Evolutionary conservation across 2,797 vertebrate genomes (phyloP).

Genomic region (Halcyon chelicuti): DNA sequence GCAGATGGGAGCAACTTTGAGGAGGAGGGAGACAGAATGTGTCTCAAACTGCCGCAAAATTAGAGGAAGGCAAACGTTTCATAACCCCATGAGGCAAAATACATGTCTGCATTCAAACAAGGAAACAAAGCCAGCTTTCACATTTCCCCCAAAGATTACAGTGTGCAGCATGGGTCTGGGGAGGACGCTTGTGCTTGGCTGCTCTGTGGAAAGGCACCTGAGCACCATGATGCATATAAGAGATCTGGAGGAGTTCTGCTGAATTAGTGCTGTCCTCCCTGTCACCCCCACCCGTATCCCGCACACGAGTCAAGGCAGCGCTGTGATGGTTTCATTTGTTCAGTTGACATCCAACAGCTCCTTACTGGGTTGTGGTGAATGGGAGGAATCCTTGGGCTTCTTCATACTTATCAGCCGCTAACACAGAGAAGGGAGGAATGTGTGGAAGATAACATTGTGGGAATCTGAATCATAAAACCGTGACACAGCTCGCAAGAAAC

Average conservation of each 20-base stretch:
- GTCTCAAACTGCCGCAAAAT: slow-evolving; percentile 37
- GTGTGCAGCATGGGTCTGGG: too few relatives aligned
- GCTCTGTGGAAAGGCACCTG: background rate
- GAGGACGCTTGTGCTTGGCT: background rate
- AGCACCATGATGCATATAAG: background rate
- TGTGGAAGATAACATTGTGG: background rate
- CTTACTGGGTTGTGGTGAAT: background rate
- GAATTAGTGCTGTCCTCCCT: background rate
- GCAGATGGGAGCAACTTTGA: slow-evolving; percentile 56
- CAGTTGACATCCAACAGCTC: background rate
- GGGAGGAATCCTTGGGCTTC: background rate
- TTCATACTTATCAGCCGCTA: background rate
- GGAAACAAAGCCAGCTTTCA: background rate
- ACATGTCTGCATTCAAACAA: background rate
- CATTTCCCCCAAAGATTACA: background rate
- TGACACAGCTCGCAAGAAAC: background rate
- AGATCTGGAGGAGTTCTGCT: background rate
- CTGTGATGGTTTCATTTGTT: background rate
- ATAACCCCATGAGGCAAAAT: background rate
- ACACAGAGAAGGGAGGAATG: background rate
- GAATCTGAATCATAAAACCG: background rate
- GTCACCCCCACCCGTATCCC: background rate
- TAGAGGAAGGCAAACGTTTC: slow-evolving; percentile 35
- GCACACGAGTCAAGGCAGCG: background rate
- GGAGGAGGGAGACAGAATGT: slow-evolving; percentile 38